These are phyloP conservation scores for Pseudonaja textilis DNA, from an alignment of 2,113 vertebrate genomes.

Conservation along the genomic window DNA sequence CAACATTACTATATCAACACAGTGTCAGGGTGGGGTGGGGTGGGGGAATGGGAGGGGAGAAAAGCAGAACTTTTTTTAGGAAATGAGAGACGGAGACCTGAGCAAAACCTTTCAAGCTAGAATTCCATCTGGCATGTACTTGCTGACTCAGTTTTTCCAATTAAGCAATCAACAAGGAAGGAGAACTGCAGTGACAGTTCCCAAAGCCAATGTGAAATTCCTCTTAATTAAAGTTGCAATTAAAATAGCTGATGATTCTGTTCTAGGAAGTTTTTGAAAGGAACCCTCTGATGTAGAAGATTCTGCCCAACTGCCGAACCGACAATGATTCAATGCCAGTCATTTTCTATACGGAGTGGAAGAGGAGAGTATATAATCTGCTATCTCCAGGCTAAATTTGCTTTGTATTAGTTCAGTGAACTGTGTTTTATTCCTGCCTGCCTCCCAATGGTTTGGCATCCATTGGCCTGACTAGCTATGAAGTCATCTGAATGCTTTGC, in stretches of 20 bases:
- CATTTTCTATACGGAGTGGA: neutral
- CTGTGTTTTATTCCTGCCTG: neutral
- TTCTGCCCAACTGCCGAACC: neutral
- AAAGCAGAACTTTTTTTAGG: neutral
- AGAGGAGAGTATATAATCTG: neutral
- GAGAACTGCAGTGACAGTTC: neutral
- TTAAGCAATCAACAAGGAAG: neutral
- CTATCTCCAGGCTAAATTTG: neutral
- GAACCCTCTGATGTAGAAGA: neutral
- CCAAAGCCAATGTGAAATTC: neutral
- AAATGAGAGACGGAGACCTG: neutral
- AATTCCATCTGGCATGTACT: neutral
- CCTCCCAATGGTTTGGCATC: neutral
- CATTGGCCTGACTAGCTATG: neutral
- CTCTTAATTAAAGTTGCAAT: conserved; percentile 8
- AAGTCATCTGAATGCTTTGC: neutral
- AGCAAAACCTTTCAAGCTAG: neutral
- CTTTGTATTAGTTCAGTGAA: neutral
- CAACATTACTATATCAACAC: neutral
- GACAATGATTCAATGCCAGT: neutral
- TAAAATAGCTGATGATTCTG: neutral
- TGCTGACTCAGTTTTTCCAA: neutral
- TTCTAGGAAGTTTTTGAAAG: neutral
- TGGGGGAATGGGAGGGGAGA: too few relatives aligned
- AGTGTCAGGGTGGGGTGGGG: neutral